phyloP scores from a whole-genome alignment of 2,888 invertebrate genomes.

The Eueremaeus valkanovi region DNA sequence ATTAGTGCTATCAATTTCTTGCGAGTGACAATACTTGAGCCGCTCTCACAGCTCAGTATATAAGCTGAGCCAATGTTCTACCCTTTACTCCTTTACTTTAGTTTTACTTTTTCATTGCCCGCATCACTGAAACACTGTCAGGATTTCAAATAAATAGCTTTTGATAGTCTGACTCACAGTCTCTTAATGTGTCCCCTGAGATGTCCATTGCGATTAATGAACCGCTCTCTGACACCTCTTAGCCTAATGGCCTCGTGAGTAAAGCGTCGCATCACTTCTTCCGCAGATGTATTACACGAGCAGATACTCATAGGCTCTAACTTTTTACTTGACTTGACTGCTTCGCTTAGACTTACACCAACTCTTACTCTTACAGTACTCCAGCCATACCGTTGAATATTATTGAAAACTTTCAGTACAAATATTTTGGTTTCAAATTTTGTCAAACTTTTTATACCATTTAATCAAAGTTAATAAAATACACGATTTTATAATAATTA shows the following conservation, averaged over 20 bases:
- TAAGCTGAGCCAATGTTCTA: too few relatives aligned
- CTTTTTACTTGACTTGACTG: too few relatives aligned
- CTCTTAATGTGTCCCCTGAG: conserved; percentile 27
- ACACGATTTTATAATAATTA: too few relatives aligned
- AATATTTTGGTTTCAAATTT: too few relatives aligned
- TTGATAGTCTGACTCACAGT: conserved; percentile 20
- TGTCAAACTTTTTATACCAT: background rate
- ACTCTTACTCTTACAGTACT: too few relatives aligned
- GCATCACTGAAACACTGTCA: background rate
- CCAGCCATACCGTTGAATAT: too few relatives aligned
- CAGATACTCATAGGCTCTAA: too few relatives aligned
- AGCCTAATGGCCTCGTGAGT: conserved; percentile 15
- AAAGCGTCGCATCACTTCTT: conserved; percentile 1
- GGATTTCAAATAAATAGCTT: conserved; percentile 16
- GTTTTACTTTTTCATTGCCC: background rate
- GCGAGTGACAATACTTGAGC: conserved; percentile 22
- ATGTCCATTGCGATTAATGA: conserved; percentile 29
- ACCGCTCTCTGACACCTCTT: conserved; percentile 14
- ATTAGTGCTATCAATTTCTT: conserved; percentile 12
- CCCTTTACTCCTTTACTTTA: background rate
- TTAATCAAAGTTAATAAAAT: too few relatives aligned
- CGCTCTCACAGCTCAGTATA: background rate
- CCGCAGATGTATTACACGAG: background rate
- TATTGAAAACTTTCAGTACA: too few relatives aligned
- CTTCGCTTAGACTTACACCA: too few relatives aligned